Percentiles rank a stretch among this genome's conserved stretches.
Evolutionary conservation across 2,797 vertebrate species (phyloP).

Genomic region (Amniataba percoides): DNA sequence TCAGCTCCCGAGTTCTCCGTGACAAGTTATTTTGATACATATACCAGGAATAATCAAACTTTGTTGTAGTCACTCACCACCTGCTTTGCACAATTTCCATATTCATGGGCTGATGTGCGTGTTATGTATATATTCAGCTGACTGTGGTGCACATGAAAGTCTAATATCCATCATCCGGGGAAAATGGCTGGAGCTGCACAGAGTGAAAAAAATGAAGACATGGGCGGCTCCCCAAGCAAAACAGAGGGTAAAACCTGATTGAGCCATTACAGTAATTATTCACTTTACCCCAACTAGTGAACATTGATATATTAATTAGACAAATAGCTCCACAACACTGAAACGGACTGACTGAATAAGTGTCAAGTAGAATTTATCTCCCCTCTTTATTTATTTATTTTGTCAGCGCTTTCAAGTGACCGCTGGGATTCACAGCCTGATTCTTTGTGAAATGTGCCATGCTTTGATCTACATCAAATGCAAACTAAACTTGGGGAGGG

Average conservation of each 20-base stretch:
- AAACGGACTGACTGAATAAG: constrained; percentile 51
- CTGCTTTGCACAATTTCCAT: constrained; percentile 48
- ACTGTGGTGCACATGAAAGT: constrained; percentile 50
- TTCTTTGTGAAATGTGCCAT: constrained; percentile 61
- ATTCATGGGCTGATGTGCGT: constrained; percentile 45
- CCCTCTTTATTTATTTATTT: constrained; percentile 55
- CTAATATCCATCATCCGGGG: constrained; percentile 40
- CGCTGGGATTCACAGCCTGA: constrained; percentile 68
- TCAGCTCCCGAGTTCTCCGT: not conserved
- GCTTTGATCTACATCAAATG: constrained; percentile 75
- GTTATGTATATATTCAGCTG: constrained; percentile 48
- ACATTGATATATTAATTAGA: constrained; percentile 71
- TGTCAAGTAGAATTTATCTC: constrained; percentile 60
- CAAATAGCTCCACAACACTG: constrained; percentile 57
- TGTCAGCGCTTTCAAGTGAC: constrained; percentile 70
- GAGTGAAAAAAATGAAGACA: not conserved
- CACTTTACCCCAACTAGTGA: constrained; percentile 57
- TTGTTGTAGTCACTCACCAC: constrained; percentile 19
- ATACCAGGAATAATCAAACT: constrained; percentile 18
- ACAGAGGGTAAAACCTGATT: constrained; percentile 63
- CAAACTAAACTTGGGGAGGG: constrained; percentile 58
- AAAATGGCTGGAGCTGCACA: constrained; percentile 40
- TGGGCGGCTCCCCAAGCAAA: constrained; percentile 38
- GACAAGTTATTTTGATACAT: constrained; percentile 20
- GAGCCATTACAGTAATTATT: constrained; percentile 69